These are phyloP conservation scores for Plestiodon gilberti DNA, from an alignment of 2,113 vertebrate genomes.

Conservation along the genomic window DNA sequence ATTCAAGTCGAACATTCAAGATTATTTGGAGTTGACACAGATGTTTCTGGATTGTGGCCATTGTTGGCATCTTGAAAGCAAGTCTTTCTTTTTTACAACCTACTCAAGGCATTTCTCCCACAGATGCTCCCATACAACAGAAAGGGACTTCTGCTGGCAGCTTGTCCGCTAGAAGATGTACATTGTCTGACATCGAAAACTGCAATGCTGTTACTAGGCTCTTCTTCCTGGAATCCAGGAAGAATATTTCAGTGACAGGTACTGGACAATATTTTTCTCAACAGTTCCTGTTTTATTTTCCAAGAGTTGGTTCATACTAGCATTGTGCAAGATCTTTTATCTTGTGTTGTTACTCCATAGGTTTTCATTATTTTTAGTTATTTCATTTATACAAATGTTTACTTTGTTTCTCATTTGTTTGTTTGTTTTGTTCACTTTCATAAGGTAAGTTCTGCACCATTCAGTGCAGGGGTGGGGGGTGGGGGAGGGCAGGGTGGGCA, in stretches of 20 bases:
- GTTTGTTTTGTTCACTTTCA: too few species aligned
- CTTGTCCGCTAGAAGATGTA: conserved; percentile 16
- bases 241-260: conserved; percentile 72
- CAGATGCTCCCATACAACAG: conserved; percentile 39
- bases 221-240: conserved; percentile 76
- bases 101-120: conserved; percentile 24
- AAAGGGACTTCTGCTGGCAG: background rate
- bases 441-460: too few species aligned
- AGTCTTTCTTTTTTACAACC: conserved; percentile 24
- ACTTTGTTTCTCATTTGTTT: too few species aligned
- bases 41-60: background rate
- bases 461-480: too few species aligned
- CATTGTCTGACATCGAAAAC: conserved; percentile 25
- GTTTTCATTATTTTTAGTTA: background rate
- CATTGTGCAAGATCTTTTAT: too few species aligned
- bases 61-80: conserved; percentile 42
- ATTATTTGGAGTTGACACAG: background rate
- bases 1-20: conserved; percentile 39
- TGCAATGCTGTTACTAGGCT: conserved; percentile 71
- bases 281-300: conserved; percentile 12
- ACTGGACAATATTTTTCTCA: conserved; percentile 31
- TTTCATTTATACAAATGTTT: too few species aligned
- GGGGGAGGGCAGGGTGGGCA: too few species aligned
- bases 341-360: too few species aligned
- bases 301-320: background rate